Conservation (phyloP, 2,888 invertebrate species). For the Mantis religiosa region DNA sequence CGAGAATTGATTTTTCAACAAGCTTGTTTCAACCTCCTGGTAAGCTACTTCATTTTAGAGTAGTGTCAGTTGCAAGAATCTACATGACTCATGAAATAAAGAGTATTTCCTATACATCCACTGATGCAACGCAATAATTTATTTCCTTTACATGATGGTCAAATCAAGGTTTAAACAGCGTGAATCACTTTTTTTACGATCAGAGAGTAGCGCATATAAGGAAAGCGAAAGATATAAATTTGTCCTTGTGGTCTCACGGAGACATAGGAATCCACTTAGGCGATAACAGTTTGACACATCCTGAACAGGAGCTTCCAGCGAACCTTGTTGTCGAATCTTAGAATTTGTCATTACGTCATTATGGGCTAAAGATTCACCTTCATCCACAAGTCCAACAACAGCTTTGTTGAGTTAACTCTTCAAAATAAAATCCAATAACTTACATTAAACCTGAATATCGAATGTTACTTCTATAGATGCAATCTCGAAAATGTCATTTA, state of each 20-base stretch:
- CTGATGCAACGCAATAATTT: background rate
- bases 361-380: too few species aligned
- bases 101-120: background rate
- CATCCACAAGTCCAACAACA: too few species aligned
- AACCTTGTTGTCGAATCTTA: background rate
- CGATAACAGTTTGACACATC: background rate
- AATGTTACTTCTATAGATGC: too few species aligned
- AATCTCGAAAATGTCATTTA: too few species aligned
- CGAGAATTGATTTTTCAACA: too few species aligned
- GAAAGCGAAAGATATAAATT: background rate
- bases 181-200: background rate
- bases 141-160: background rate
- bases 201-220: background rate
- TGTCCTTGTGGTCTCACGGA: background rate
- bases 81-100: background rate
- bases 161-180: background rate
- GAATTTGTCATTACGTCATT: too few species aligned
- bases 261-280: background rate
- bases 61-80: too few species aligned
- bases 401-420: too few species aligned
- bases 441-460: too few species aligned
- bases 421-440: too few species aligned
- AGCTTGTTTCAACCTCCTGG: too few species aligned
- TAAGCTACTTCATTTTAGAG: too few species aligned
- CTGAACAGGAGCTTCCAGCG: background rate